Evolutionary conservation across 2,888 invertebrate species (phyloP).

Genomic region (Melinaea menophilus): DNA sequence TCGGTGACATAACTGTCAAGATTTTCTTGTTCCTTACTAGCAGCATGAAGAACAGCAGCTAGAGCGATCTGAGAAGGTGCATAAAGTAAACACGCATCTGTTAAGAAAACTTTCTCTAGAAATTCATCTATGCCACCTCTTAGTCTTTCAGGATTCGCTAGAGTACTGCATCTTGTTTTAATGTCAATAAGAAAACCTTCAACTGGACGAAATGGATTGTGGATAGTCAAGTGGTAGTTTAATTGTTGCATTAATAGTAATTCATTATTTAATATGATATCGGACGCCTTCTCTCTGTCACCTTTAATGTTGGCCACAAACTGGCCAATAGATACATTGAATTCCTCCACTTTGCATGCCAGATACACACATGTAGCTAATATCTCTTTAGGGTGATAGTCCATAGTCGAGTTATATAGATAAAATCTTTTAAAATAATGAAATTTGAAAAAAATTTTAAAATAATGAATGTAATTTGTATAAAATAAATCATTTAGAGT

Average conservation of each 20-base stretch:
- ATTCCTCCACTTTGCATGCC: slow-evolving; percentile 98
- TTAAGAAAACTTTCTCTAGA: slow-evolving; percentile 90
- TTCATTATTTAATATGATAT: slow-evolving; percentile 96
- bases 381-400: slow-evolving; percentile 98
- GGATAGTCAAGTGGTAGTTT: slow-evolving; percentile 96
- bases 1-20: slow-evolving; percentile 95
- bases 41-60: slow-evolving; percentile 93
- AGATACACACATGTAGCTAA: slow-evolving; percentile 96
- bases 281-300: slow-evolving; percentile 92
- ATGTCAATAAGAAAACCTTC: slow-evolving; percentile 98
- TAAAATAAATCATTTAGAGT: no score
- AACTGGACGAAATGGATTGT: slow-evolving; percentile 96
- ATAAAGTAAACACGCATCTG: slow-evolving; percentile 94
- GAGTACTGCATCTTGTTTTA: slow-evolving; percentile 86
- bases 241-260: slow-evolving; percentile 95
- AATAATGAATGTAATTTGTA: no score
- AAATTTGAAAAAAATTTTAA: no score
- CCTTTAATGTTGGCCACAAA: slow-evolving; percentile 97
- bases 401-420: slow-evolving; percentile 96
- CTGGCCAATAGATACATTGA: slow-evolving; percentile 96
- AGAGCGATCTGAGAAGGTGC: slow-evolving; percentile 97
- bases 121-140: slow-evolving; percentile 92
- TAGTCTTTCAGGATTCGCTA: slow-evolving; percentile 90
- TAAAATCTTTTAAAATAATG: slow-evolving; percentile 98
- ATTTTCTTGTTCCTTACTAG: slow-evolving; percentile 92